These are phyloP conservation scores for Yponomeuta plumbellus DNA, from an alignment of 2,888 invertebrate species.

Conservation along the genomic window DNA sequence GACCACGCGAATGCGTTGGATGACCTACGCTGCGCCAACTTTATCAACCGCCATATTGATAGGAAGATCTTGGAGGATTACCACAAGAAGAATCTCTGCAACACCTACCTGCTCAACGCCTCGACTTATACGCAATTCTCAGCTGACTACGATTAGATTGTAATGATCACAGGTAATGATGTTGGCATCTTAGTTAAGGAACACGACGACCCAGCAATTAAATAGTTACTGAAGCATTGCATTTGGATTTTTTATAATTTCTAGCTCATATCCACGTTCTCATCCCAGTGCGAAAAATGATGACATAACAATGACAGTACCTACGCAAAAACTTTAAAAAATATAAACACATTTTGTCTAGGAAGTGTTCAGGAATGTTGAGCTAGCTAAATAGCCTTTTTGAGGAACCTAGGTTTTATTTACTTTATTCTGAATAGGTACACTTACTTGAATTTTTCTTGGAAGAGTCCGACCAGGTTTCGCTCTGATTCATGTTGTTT, in stretches of 20 bases:
- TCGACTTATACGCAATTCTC: conserved; percentile 13
- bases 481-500: too few species aligned
- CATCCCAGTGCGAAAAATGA: neutral
- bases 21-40: conserved; percentile 31
- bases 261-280: neutral
- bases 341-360: too few species aligned
- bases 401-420: too few species aligned
- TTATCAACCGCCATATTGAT: conserved; percentile 41
- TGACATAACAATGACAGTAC: neutral
- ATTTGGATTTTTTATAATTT: neutral
- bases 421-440: too few species aligned
- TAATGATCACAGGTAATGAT: too few species aligned
- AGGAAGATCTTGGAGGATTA: conserved; percentile 33
- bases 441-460: too few species aligned
- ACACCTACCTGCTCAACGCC: conserved; percentile 32
- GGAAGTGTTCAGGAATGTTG: too few species aligned
- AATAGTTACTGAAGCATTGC: neutral
- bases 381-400: too few species aligned
- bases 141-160: conserved; percentile 11
- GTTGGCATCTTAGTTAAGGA: too few species aligned
- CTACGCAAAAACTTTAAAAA: too few species aligned
- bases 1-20: conserved; percentile 18
- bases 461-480: too few species aligned
- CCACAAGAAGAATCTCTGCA: conserved; percentile 39
- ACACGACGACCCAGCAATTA: neutral